Evolutionary conservation across 1,140 invertebrate species (phyloP).

Genomic region (Drosophila kepulauana): DNA sequence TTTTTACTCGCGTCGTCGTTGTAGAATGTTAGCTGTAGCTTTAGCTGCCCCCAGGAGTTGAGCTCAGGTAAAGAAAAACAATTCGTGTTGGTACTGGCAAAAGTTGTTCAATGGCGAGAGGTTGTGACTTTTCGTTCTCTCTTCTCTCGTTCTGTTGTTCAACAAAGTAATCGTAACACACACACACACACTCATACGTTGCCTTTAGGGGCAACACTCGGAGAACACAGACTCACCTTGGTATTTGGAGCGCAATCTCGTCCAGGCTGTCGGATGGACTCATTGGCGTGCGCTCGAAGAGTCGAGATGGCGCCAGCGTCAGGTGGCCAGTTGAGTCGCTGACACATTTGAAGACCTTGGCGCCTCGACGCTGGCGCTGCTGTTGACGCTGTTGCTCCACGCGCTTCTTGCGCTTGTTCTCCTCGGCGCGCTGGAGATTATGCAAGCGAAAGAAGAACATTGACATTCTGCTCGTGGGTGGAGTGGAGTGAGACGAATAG

Average conservation of each 20-base stretch:
- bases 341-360: slow-evolving; percentile 85
- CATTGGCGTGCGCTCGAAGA: slow-evolving; percentile 93
- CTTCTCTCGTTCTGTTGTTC: slow-evolving; percentile 18
- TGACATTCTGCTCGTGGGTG: slow-evolving; percentile 89
- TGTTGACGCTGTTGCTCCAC: slow-evolving; percentile 86
- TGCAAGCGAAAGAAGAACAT: slow-evolving; percentile 97
- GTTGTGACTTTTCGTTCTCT: background rate
- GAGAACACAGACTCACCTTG: slow-evolving; percentile 88
- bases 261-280: slow-evolving; percentile 94
- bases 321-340: slow-evolving; percentile 85
- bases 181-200: background rate
- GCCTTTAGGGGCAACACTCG: background rate
- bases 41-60: background rate
- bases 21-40: background rate
- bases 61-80: slow-evolving; percentile 38
- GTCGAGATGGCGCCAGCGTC: slow-evolving; percentile 90
- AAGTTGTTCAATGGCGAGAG: slow-evolving; percentile 35
- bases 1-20: background rate
- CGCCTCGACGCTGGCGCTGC: slow-evolving; percentile 85
- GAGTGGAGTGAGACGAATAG: background rate
- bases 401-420: slow-evolving; percentile 87
- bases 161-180: slow-evolving; percentile 33
- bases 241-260: slow-evolving; percentile 96
- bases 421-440: slow-evolving; percentile 93
- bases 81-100: slow-evolving; percentile 28